Conservation (phyloP, 2,888 invertebrate genomes). For the Melanostoma mellinum region DNA sequence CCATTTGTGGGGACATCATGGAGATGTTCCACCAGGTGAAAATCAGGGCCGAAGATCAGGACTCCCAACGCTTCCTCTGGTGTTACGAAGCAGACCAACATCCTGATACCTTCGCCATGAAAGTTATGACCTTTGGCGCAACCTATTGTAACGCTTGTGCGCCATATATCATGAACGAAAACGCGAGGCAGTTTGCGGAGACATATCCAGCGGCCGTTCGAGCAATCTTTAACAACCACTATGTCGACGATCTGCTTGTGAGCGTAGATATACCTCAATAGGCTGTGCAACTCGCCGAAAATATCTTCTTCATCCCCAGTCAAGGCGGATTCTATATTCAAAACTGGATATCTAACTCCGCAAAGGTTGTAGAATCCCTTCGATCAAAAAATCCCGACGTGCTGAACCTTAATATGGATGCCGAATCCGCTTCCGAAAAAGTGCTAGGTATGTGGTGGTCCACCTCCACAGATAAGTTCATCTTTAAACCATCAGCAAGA, state of each 20-base stretch:
- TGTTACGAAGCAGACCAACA: not conserved
- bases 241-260: slow-evolving; percentile 28
- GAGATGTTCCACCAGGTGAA: slow-evolving; percentile 33
- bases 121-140: slow-evolving; percentile 33
- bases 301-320: slow-evolving; percentile 4
- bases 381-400: not conserved
- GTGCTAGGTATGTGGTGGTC: slow-evolving; percentile 40
- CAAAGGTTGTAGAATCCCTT: slow-evolving; percentile 1
- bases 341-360: slow-evolving; percentile 37
- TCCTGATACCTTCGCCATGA: slow-evolving; percentile 21
- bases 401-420: slow-evolving; percentile 4
- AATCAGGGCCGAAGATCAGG: slow-evolving; percentile 25
- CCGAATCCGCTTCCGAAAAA: slow-evolving; percentile 12
- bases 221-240: slow-evolving; percentile 26
- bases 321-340: slow-evolving; percentile 25
- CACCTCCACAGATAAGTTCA: slow-evolving; percentile 23
- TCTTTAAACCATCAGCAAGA: slow-evolving; percentile 10
- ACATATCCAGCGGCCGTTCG: slow-evolving; percentile 9
- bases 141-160: slow-evolving; percentile 16
- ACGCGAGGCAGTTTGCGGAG: slow-evolving; percentile 24
- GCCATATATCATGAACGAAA: slow-evolving; percentile 30
- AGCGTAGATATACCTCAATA: slow-evolving; percentile 2
- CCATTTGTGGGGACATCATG: slow-evolving; percentile 29
- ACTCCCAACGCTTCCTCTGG: slow-evolving; percentile 36
- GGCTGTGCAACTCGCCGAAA: not conserved